Percentiles rank a stretch among this genome's conserved stretches.
These are phyloP conservation scores for Lacerta viridis DNA, from an alignment of 2,797 vertebrate genomes.

Conservation along the genomic window DNA sequence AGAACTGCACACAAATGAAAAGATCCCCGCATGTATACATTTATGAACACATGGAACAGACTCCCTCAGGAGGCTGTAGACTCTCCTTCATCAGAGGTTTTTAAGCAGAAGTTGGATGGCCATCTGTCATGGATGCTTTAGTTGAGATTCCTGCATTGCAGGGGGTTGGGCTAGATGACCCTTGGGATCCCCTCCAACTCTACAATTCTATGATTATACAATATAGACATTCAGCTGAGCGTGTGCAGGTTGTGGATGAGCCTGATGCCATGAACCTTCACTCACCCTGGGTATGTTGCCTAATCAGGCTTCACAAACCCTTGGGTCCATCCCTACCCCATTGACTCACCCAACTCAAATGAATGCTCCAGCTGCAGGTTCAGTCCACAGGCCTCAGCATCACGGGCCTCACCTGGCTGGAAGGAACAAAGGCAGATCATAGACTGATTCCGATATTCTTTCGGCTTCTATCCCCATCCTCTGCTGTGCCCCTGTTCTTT, in stretches of 20 bases:
- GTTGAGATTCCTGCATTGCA: no score
- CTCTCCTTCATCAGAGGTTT: no score
- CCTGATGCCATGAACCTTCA: not conserved
- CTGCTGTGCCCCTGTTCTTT: not conserved
- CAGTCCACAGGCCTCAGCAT: conserved; percentile 85
- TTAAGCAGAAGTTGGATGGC: no score
- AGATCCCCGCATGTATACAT: not conserved
- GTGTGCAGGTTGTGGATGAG: no score
- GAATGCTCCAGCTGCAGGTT: conserved; percentile 90
- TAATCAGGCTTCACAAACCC: no score
- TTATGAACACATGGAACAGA: not conserved
- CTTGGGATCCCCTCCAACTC: no score
- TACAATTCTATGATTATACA: no score
- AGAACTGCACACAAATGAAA: not conserved
- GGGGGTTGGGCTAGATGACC: no score
- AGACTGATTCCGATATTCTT: not conserved
- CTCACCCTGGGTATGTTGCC: not conserved
- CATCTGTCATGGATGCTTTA: no score
- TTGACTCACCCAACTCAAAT: conserved; percentile 89
- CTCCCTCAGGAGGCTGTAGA: no score
- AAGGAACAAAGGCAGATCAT: conserved; percentile 37
- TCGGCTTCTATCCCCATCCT: not conserved
- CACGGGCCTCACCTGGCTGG: conserved; percentile 84
- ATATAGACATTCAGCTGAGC: not conserved
- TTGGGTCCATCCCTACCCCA: not conserved